Evolutionary conservation across 1,140 invertebrate species (phyloP).

Genomic region (Drosophila arawakana): DNA sequence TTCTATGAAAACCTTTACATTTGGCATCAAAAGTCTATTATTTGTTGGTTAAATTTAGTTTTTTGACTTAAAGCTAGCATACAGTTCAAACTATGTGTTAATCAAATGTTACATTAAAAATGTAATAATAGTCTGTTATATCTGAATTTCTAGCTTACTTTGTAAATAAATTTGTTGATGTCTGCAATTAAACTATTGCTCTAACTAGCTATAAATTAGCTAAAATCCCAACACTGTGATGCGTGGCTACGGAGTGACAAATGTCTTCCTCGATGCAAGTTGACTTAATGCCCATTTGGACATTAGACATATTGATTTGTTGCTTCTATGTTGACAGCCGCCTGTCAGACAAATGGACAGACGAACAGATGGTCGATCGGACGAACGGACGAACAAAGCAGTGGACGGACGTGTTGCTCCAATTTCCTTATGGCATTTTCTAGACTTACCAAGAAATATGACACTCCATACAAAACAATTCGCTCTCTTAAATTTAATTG

Average conservation of each 20-base stretch:
- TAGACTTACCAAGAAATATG: constrained; percentile 68
- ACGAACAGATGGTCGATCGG: background rate
- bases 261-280: constrained; percentile 77
- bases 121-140: no score
- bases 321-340: constrained; percentile 52
- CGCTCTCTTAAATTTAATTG: constrained; percentile 52
- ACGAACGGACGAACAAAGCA: background rate
- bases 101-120: no score
- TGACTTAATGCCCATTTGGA: constrained; percentile 75
- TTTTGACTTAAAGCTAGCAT: no score
- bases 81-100: no score
- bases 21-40: no score
- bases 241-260: constrained; percentile 68
- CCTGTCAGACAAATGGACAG: constrained; percentile 9
- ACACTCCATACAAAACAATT: constrained; percentile 55
- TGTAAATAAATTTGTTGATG: no score
- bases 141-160: no score
- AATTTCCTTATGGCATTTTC: constrained; percentile 60
- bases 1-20: no score
- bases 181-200: no score
- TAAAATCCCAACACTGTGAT: background rate
- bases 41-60: no score
- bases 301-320: constrained; percentile 79
- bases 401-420: constrained; percentile 52
- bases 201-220: no score